Conservation (phyloP, 2,888 invertebrate species). For the Anagyrus pseudococci region DNA sequence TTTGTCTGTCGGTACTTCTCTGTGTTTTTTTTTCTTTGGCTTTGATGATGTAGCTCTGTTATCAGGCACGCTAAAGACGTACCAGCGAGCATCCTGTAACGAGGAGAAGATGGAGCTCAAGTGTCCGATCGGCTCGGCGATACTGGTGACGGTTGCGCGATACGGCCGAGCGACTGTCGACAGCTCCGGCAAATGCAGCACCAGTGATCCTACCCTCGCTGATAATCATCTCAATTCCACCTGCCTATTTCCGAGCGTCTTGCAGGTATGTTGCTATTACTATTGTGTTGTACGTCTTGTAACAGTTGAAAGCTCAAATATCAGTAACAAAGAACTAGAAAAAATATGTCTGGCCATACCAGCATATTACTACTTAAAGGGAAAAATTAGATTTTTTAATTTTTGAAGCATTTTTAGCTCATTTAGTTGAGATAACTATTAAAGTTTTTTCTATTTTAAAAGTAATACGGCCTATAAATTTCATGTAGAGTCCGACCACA, state of each 20-base stretch:
- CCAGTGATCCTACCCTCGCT: slow-evolving; percentile 56
- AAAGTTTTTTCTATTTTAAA: too few relatives aligned
- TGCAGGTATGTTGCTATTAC: slow-evolving; percentile 71
- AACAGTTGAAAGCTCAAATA: too few relatives aligned
- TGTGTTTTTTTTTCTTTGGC: too few relatives aligned
- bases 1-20: too few relatives aligned
- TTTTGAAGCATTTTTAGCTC: too few relatives aligned
- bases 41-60: slow-evolving; percentile 76
- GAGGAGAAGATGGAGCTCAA: slow-evolving; percentile 85
- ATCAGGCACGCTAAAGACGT: slow-evolving; percentile 87
- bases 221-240: slow-evolving; percentile 67
- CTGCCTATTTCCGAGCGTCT: slow-evolving; percentile 77
- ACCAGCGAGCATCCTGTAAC: slow-evolving; percentile 92
- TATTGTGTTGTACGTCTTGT: not conserved
- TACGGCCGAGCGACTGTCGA: slow-evolving; percentile 74
- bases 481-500: too few relatives aligned
- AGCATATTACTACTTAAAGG: too few relatives aligned
- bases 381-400: too few relatives aligned
- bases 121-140: slow-evolving; percentile 91
- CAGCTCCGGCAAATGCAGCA: slow-evolving; percentile 65
- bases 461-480: too few relatives aligned
- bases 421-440: too few relatives aligned
- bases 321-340: too few relatives aligned
- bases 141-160: slow-evolving; percentile 89
- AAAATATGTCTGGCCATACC: too few relatives aligned